Base-by-base conservation (phyloP, 2,113 vertebrate species). In the Mustelus asterias region DNA sequence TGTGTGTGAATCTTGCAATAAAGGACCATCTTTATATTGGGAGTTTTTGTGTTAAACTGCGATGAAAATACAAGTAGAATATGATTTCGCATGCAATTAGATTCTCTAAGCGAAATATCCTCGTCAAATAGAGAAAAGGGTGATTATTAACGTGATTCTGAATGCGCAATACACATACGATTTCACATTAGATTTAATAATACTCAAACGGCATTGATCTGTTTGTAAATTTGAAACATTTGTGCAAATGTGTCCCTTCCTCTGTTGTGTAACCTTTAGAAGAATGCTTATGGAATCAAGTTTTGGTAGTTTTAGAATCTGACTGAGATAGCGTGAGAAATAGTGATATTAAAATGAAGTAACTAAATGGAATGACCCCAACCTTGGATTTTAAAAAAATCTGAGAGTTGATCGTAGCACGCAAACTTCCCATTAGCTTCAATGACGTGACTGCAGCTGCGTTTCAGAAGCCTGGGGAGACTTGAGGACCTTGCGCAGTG, bases 361-460 rank as follows among this genome's bases (percentile, higher is more conserved):
- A 95, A 95, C 67, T 95, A 54, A 41, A 72, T 14, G 4, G 67
- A 29, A 16, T 95, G 94, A 70, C 22, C 94, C 69, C 44, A 95
- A 26, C 93, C 41, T 26, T 48, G 41, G 13, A 76, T 48, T 63
- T 11, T 44, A 33, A 72, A 95, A 72, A 72, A 95, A 95, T 72
- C 44, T 5, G 67, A 72, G 94, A 95, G 69, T 44, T 72, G 94
- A 72, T 95, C 67, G 13, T 95, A 72, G 70, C 94, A 48, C 69
- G 67, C 94, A 95, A 95, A 37, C 41, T 95, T 95, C 69, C 94
- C 94, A 95, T 95, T 95, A 95, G 69, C 44, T 95, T 95, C 94
- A 95, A 14, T 95, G 94, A 95, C 94, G 26, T 95, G 94, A 48
- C 44, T 95, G 67, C 69, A 76, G 94, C 94, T 72, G 94, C 26